Percentiles rank a stretch among this genome's conserved stretches.
phyloP scores from a whole-genome alignment of 1,140 invertebrate genomes.

The Ridgeia piscesae region DNA sequence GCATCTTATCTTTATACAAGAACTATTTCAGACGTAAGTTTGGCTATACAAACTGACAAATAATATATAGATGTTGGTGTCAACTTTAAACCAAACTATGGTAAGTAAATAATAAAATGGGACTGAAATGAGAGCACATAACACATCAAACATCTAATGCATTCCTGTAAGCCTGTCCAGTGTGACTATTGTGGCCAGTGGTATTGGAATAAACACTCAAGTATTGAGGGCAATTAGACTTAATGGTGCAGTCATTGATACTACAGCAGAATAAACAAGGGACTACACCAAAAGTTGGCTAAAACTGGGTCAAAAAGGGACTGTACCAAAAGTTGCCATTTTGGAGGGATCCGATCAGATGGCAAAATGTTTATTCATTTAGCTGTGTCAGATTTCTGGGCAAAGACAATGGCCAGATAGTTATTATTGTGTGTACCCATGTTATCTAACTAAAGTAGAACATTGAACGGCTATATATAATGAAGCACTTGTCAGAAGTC shows the following conservation, averaged over 20 bases:
- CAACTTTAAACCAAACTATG: neutral
- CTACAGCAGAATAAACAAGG: neutral
- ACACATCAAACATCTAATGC: neutral
- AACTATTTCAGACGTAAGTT: neutral
- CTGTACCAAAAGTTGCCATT: neutral
- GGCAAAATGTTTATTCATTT: too few relatives aligned
- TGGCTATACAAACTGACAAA: neutral
- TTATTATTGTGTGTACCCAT: neutral
- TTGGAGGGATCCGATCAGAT: too few relatives aligned
- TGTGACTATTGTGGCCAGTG: neutral
- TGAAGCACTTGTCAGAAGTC: neutral
- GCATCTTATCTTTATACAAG: neutral
- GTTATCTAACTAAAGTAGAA: neutral
- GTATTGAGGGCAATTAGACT: neutral
- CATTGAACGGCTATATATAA: neutral
- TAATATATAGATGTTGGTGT: neutral
- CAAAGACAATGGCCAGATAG: neutral
- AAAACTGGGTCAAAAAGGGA: neutral
- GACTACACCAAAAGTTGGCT: neutral
- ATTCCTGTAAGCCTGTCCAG: neutral
- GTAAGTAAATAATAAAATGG: neutral
- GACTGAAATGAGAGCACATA: neutral
- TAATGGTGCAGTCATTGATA: neutral
- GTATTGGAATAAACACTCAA: neutral
- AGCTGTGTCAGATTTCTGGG: neutral